These are phyloP conservation scores for Scolopax mira DNA, from an alignment of 2,113 vertebrate genomes.

Conservation along the genomic window DNA sequence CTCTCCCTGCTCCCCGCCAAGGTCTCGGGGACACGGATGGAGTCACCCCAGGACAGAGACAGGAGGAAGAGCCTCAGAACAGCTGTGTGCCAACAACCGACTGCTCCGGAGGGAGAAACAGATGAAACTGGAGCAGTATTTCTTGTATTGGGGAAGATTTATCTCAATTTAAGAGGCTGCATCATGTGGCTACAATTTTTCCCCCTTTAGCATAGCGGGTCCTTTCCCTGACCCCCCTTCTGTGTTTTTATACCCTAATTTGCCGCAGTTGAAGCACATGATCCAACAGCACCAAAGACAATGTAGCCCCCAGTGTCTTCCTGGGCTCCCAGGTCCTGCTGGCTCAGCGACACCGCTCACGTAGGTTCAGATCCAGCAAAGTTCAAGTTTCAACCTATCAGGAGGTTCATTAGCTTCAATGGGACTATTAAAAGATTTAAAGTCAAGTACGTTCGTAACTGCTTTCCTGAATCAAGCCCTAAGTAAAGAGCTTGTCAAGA, in stretches of 20 bases:
- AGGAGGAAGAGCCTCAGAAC: neutral
- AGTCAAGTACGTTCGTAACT: neutral
- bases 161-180: neutral
- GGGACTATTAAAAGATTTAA: slow-evolving; percentile 23
- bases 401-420: slow-evolving; percentile 1
- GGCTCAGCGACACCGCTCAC: neutral
- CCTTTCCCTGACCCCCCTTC: neutral
- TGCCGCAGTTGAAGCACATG: neutral
- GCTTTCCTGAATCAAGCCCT: slow-evolving; percentile 16
- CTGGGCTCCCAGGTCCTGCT: neutral
- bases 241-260: neutral
- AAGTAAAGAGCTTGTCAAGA: slow-evolving; percentile 36
- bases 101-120: neutral
- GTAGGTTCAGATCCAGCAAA: neutral
- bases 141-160: neutral
- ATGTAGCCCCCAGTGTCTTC: neutral
- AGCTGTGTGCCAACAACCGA: neutral
- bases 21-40: fast-evolving
- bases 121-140: neutral
- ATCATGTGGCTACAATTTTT: neutral
- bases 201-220: neutral
- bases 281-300: fast-evolving
- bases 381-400: neutral
- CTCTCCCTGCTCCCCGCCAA: neutral
- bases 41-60: neutral